Conservation (phyloP, 2,797 vertebrate genomes). For the Hyperoplus lanceolatus region DNA sequence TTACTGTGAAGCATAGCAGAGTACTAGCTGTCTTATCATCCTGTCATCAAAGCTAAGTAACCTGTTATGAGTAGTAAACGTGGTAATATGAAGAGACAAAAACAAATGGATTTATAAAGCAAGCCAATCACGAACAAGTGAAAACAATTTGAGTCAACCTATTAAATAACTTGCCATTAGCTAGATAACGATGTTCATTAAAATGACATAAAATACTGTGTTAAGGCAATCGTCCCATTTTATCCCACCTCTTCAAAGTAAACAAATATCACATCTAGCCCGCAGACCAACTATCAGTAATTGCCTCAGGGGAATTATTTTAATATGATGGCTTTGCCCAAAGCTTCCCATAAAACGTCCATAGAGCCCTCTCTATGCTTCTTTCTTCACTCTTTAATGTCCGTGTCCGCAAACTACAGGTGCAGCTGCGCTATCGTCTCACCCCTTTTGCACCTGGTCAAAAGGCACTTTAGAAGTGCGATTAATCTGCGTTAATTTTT, state of each 20-base stretch:
- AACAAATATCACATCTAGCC: slow-evolving; percentile 1
- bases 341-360: too few species aligned
- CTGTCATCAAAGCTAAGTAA: slow-evolving; percentile 10
- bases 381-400: too few species aligned
- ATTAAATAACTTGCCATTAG: background rate
- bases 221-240: slow-evolving; percentile 5
- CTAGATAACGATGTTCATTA: slow-evolving; percentile 4
- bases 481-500: too few species aligned
- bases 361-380: too few species aligned
- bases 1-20: slow-evolving; percentile 40
- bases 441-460: too few species aligned
- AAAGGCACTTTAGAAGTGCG: too few species aligned
- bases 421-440: too few species aligned
- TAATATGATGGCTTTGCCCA: background rate
- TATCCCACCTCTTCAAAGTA: background rate
- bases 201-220: slow-evolving; percentile 8
- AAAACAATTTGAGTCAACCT: background rate
- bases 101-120: slow-evolving; percentile 1
- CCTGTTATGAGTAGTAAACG: slow-evolving; percentile 11
- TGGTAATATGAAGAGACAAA: background rate
- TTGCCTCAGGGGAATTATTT: background rate
- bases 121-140: background rate
- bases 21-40: slow-evolving; percentile 13
- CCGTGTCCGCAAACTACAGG: too few species aligned
- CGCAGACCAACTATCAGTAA: background rate